These are phyloP conservation scores for Achroia grisella DNA, from an alignment of 1,140 invertebrate genomes.

Conservation along the genomic window DNA sequence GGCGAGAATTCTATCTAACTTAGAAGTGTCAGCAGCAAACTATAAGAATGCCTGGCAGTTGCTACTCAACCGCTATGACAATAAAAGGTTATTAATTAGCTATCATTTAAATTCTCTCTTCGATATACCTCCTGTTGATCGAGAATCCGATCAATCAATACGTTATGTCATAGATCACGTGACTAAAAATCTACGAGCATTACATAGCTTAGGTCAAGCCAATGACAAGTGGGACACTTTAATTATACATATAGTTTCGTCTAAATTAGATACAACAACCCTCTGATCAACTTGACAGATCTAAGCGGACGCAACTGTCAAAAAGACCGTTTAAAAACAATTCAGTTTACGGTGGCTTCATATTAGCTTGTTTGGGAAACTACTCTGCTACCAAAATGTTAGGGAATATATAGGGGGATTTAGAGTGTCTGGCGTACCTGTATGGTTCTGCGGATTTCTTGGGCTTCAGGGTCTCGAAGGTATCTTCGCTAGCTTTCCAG, in stretches of 20 bases:
- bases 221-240: constrained; percentile 19
- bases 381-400: too few relatives aligned
- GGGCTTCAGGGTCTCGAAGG: too few relatives aligned
- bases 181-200: constrained; percentile 20
- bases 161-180: constrained; percentile 21
- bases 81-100: constrained; percentile 17
- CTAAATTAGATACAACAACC: constrained; percentile 19
- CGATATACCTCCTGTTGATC: constrained; percentile 12
- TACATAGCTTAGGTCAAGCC: constrained; percentile 17
- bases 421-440: too few relatives aligned
- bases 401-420: too few relatives aligned
- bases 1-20: constrained; percentile 17
- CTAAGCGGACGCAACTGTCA: too few relatives aligned
- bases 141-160: constrained; percentile 19
- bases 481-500: too few relatives aligned
- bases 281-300: too few relatives aligned
- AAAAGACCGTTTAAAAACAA: too few relatives aligned
- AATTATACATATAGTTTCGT: constrained; percentile 17
- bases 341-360: too few relatives aligned
- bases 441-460: too few relatives aligned
- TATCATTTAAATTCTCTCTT: constrained; percentile 22
- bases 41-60: constrained; percentile 19
- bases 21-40: constrained; percentile 22
- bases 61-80: constrained; percentile 18
- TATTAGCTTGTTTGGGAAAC: too few relatives aligned